Base-by-base conservation (phyloP, 2,797 vertebrate species). In the Oryzias dopingdopingensis region DNA sequence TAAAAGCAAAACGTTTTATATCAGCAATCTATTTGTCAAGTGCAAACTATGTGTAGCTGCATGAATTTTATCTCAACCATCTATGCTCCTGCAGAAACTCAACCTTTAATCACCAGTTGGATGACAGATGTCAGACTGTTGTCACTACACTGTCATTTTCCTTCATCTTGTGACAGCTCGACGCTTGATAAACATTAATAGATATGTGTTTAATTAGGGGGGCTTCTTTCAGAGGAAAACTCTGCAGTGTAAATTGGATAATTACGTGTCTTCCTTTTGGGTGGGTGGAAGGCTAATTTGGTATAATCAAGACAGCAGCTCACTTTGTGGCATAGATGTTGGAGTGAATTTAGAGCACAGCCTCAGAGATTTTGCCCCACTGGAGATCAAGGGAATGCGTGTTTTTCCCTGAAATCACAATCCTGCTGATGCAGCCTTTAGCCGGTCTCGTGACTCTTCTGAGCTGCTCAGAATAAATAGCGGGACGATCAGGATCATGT, bases 221-320 rank as follows among this genome's bases (percentile, higher is more conserved):
- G 56, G 15, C 40, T 20, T 57, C 47, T 59, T 16, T 42, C 53
- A 58, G 62, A 59, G 64, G 62, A 70, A 80, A 61, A 54, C 55
- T 12, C 70, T 68, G 42, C 70, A 54, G 65, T 66, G 82, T 86
- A 88, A 89, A 88, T 62, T 82, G 58, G 45, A 74, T 86, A 77
- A 90, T 87, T 87, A 86, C 73, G 76, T 16, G 69, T 79, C 83
- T 89, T 88, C 88, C 86, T 86, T 66, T 76, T 70, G 77, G 84
- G 77, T 56, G 76, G 82, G 70, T 49, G 72, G 74, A 76, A 32
- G 61, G 70, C 51, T 70, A 83, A 88, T 88, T 85, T 85, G 78
- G 59, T 79, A 58, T 84, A 84, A 89, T 90, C 77, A 85, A 62
- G 72, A 66, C 83, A 60, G 64, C 69, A 12, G 49, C 50, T 74